Evolutionary conservation across 2,888 invertebrate species (phyloP), one percentile per base, ranked within the genome.

Genomic region (Ormyrus thymus): DNA sequence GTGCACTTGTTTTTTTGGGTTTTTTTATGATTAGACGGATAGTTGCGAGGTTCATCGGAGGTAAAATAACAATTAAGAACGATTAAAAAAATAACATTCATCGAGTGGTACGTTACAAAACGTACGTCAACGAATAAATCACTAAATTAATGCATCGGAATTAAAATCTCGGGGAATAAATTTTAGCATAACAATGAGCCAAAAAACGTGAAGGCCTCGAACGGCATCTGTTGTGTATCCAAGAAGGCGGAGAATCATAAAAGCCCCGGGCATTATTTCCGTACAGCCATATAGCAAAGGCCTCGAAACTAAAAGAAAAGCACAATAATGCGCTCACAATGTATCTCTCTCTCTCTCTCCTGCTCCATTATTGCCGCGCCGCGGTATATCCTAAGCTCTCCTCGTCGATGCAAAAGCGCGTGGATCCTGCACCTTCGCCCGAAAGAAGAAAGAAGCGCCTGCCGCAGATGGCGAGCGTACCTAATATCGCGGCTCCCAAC

Each of bases 381-480:
- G 29, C n/a, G 8, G 10, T 13, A 53, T 29, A 61, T 5, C 56
- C 56, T 64, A 70, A 8, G 29, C 51, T 59, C 70, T 29, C 29
- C 46, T 68, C 68, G 6, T 29, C 59, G 69, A 56, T 62, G 61
- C 62, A 62, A 48, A 69, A 48, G 61, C 8, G 69, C 55, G 55
- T 69, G 55, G 29, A 69, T 69, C 69, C 69, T 55, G 48, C 11
- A 11, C 29, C 56, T 69, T 48, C 61, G 29, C 11, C 10, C 10
- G 11, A 73, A 29, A 29, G 2, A 15, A 73, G 46, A 1, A 29
- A 69, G 53, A 58, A 55, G n/a, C 29, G 29, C 29, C 29, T 29
- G 2, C 62, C 74, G 76, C 81, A 82, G 81, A 81, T 82, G 81
- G 81, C 78, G 74, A 79, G 79, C 81, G 76, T 78, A 55, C 58